phyloP scores from a whole-genome alignment of 2,797 vertebrate genomes.

The Menidia menidia region DNA sequence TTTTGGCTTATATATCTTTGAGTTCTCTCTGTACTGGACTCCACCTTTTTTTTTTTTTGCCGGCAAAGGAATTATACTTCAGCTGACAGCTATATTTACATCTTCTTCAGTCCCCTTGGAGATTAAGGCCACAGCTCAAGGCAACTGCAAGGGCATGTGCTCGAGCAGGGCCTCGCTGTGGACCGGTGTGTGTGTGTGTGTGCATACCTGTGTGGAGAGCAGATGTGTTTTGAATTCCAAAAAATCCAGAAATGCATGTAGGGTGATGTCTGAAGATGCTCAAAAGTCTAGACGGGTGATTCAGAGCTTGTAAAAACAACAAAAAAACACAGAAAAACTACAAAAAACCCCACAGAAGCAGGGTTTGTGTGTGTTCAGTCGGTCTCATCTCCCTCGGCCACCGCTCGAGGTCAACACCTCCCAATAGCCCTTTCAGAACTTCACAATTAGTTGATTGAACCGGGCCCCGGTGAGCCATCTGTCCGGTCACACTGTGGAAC shows the following conservation, averaged over 20 bases:
- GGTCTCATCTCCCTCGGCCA: constrained; percentile 46
- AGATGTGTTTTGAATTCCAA: constrained; percentile 45
- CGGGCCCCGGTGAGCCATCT: constrained; percentile 68
- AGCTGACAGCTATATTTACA: constrained; percentile 81
- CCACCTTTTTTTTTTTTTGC: constrained; percentile 45
- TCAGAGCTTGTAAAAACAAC: constrained; percentile 3
- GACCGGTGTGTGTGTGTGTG: constrained; percentile 31
- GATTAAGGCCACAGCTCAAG: constrained; percentile 65
- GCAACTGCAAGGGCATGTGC: constrained; percentile 60
- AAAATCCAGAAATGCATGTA: neutral
- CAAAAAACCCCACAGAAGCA: too few species aligned
- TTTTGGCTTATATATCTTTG: constrained; percentile 15
- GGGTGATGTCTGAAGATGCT: constrained; percentile 7
- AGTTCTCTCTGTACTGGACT: constrained; percentile 17
- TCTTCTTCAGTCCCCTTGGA: constrained; percentile 69
- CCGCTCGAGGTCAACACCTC: constrained; percentile 59
- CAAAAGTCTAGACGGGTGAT: constrained; percentile 13
- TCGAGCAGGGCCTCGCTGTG: constrained; percentile 38
- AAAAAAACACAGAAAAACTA: constrained; percentile 1
- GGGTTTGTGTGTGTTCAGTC: constrained; percentile 21
- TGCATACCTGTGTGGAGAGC: constrained; percentile 16
- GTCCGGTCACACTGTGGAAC: constrained; percentile 68
- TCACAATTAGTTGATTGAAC: constrained; percentile 76
- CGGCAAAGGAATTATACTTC: constrained; percentile 70
- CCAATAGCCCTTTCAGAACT: constrained; percentile 62